Conservation (phyloP, 2,113 vertebrate species). For the Triplophysa dalaica region DNA sequence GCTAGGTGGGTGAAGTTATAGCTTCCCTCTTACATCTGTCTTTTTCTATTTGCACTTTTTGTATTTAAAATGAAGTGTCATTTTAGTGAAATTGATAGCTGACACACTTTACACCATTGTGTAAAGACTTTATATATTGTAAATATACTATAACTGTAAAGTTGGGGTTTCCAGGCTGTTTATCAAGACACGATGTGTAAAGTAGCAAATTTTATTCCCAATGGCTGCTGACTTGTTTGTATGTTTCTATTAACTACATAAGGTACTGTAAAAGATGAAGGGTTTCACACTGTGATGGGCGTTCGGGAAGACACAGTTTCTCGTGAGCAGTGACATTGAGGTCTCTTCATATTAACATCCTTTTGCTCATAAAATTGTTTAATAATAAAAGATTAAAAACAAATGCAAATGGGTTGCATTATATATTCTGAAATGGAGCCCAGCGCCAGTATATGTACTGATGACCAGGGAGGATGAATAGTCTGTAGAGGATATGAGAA, state of each 20-base stretch:
- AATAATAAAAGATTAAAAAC: not conserved
- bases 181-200: no score
- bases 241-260: not conserved
- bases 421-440: not conserved
- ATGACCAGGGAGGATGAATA: slow-evolving; percentile 6
- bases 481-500: slow-evolving; percentile 19
- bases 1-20: no score
- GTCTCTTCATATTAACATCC: not conserved
- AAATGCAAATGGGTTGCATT: not conserved
- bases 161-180: no score
- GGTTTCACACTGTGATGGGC: slow-evolving; percentile 9
- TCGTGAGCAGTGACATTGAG: not conserved
- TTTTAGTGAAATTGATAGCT: no score
- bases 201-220: no score
- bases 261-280: not conserved
- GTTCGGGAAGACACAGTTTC: slow-evolving; percentile 11
- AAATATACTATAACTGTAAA: no score
- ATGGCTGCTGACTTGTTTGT: not conserved
- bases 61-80: no score
- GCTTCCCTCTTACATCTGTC: no score
- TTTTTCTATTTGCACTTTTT: no score
- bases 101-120: no score
- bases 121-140: no score
- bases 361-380: not conserved
- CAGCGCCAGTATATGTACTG: not conserved